Evolutionary conservation across 2,797 vertebrate species (phyloP), one percentile per base, ranked within the genome.

Genomic region (Thalassophryne amazonica): DNA sequence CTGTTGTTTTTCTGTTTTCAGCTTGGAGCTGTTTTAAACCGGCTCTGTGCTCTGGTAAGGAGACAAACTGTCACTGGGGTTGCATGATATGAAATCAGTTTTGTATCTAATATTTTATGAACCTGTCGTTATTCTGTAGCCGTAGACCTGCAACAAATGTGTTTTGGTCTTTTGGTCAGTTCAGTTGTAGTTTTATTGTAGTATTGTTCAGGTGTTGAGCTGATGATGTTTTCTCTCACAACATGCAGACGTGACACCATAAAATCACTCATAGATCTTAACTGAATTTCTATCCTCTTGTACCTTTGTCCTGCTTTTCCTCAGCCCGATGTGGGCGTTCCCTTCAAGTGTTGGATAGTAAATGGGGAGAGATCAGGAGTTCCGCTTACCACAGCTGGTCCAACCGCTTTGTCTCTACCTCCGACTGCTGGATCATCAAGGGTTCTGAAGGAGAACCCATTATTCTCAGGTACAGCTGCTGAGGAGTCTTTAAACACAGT

Each of bases 341-440:
- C 11, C 25, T 65, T 27, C 86, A 89, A 76, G 57, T 91, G 31
- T 52, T 90, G 4, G 80, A 84, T 3, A 51, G 45, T 22, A 58
- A 79, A 40, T 82, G 77, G 45, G 91, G 89, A 51, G 84, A 91
- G 64, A 89, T 92, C 42, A 49, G 48, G 27, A 89, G 87, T 60
- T 87, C 88, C 8, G 60, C 76, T 5, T 84, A 81, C 56, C 64
- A 79, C 78, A 84, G 80, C 48, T 89, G 85, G 82, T 79, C 82
- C 12, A 80, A 82, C 32, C 80, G 47, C 54, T 84, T 77, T 1
- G 71, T 83, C 5, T 35, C 55, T 0, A 74, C 69, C 10, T 60
- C 73, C 10, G 91, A 92, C 80, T 93, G 92, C 74, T 94, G 93
- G 93, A 7, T 90, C 52, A 93, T 94, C 62, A 64, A 67, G 21